Base-by-base conservation (phyloP, 2,888 invertebrate species). In the Amphipyra tragopoginis region DNA sequence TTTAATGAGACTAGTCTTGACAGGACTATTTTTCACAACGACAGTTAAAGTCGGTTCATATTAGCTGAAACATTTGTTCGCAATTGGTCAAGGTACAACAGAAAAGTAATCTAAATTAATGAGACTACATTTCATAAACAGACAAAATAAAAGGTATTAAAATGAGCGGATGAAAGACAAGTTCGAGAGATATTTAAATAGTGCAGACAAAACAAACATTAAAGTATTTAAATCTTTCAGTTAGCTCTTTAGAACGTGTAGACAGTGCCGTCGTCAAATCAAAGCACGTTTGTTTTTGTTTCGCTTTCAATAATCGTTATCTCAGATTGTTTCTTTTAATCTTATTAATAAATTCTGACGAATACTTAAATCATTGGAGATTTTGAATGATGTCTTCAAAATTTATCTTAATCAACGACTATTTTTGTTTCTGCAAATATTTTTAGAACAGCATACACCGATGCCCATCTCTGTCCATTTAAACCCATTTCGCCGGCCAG, bases 231-330 rank as follows among this genome's bases (percentile, higher is more conserved):
- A 72, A 82, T 80, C 73, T 80, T 73, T 79, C 76, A 79, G 75
- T 72, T 54, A 55, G 64, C 62, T 56, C 51, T 44, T 67, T 29
- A 60, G 64, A 58, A 68, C 43, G 58, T 65, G 82, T 54, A 49
- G 77, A 83, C 81, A 81, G 75, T 38, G 14, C 72, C 81, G 81
- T 83, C 81, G 55, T 77, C 78, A 71, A 69, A 72, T 65, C 51
- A 39, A 64, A 15, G 52, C 53, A 47, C 42, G 64, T 79, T 75
- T 64, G 61, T 73, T 74, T 76, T 73, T 62, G 53, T 71, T 59
- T 43, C 29, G 13, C 34, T 47, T 15, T 48, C 45, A 43, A 60
- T 61, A 59, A 62, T 47, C 44, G 14, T 42, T 21, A 21, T 14
- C 34, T 21, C n/a, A 15, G 11, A 45, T 48, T 39, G 39, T 59